phyloP scores from a whole-genome alignment of 2,888 invertebrate genomes.

The Chalcis sispes region DNA sequence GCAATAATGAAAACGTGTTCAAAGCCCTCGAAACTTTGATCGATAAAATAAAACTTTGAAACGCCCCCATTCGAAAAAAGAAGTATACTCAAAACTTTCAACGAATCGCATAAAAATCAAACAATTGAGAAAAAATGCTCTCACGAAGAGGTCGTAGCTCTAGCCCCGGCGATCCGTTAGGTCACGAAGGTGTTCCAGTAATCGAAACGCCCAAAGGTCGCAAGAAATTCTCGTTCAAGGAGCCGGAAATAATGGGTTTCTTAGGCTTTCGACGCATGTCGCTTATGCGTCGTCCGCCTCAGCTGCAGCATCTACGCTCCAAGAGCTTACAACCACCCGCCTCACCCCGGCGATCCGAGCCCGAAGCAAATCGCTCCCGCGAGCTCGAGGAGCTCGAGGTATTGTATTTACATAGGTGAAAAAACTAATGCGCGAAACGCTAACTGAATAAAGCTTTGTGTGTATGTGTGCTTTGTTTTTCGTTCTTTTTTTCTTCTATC shows the following conservation, averaged over 20 bases:
- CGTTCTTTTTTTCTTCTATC: not conserved
- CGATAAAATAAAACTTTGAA: too few relatives aligned
- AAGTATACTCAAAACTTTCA: too few relatives aligned
- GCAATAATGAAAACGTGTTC: too few relatives aligned
- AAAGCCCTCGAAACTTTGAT: too few relatives aligned
- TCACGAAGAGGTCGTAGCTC: constrained; percentile 47
- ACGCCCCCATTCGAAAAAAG: too few relatives aligned
- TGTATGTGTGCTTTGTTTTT: not conserved
- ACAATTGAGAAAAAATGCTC: constrained; percentile 29
- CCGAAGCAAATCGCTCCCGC: constrained; percentile 60
- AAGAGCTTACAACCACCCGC: constrained; percentile 54
- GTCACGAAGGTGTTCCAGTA: constrained; percentile 32
- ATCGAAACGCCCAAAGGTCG: constrained; percentile 78
- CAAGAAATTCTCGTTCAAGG: constrained; percentile 91
- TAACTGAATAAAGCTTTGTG: constrained; percentile 1
- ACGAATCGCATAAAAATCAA: too few relatives aligned
- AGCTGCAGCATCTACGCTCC: constrained; percentile 56
- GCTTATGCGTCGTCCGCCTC: constrained; percentile 55
- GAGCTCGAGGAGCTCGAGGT: constrained; percentile 73
- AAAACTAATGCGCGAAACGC: not conserved
- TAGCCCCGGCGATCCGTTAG: constrained; percentile 39
- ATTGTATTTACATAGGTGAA: constrained; percentile 41
- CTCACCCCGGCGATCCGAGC: not conserved
- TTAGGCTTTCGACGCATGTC: constrained; percentile 64
- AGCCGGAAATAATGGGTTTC: constrained; percentile 83